phyloP scores from a whole-genome alignment of 2,888 invertebrate genomes.

The Thyatira batis region DNA sequence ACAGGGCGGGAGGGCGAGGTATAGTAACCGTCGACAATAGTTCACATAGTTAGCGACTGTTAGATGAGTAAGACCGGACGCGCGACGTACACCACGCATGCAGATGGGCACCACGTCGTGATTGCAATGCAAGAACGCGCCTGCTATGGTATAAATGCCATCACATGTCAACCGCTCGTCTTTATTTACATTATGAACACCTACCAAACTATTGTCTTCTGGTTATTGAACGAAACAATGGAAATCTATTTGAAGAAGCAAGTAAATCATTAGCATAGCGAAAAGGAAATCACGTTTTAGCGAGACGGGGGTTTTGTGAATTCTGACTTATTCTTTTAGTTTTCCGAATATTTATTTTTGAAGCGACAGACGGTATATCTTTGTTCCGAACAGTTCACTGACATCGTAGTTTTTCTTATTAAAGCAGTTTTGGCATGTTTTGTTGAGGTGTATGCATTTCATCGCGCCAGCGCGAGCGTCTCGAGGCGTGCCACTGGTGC shows the following conservation, averaged over 20 bases:
- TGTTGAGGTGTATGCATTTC: conserved; percentile 8
- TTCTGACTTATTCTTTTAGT: conserved; percentile 46
- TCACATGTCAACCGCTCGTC: conserved; percentile 59
- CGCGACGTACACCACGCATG: conserved; percentile 65
- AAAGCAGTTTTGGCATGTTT: conserved; percentile 12
- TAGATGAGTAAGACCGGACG: conserved; percentile 79
- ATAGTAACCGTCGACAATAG: conserved; percentile 44
- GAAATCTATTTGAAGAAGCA: conserved; percentile 56
- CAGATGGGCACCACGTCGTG: conserved; percentile 65
- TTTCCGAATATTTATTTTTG: conserved; percentile 37
- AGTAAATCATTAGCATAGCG: conserved; percentile 53
- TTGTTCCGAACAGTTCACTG: conserved; percentile 32
- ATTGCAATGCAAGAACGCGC: conserved; percentile 74
- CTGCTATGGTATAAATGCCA: conserved; percentile 78
- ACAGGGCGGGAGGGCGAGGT: neutral
- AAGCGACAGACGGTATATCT: conserved; percentile 20
- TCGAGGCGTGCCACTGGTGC: conserved; percentile 8
- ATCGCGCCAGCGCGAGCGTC: conserved; percentile 15
- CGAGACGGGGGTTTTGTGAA: conserved; percentile 54
- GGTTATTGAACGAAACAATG: conserved; percentile 71
- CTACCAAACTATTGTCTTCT: conserved; percentile 65
- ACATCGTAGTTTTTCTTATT: conserved; percentile 21
- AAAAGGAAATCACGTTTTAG: conserved; percentile 73
- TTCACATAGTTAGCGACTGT: conserved; percentile 61
- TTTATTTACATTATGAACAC: conserved; percentile 72